These are phyloP conservation scores for Clinocottus analis DNA, from an alignment of 2,113 vertebrate genomes.

Conservation along the genomic window DNA sequence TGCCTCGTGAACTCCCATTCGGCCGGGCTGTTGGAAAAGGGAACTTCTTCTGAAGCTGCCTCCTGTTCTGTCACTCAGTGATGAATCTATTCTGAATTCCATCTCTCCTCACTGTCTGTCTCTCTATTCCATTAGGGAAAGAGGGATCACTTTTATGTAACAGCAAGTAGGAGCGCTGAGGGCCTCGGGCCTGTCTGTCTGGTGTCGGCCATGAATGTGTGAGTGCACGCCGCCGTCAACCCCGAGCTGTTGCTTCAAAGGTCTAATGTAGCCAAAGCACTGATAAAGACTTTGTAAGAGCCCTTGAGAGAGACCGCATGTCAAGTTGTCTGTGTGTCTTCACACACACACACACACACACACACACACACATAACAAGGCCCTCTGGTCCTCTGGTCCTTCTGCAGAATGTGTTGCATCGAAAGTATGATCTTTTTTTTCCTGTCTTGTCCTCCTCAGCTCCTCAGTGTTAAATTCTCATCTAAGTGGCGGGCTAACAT, in stretches of 20 bases:
- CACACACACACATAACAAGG: constrained; percentile 5
- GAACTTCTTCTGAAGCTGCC: constrained; percentile 28
- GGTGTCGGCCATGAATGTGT: constrained; percentile 6
- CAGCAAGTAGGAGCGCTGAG: constrained; percentile 27
- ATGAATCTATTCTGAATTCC: constrained; percentile 57
- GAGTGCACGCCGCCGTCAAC: neutral
- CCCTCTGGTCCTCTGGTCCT: neutral
- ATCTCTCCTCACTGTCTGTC: constrained; percentile 35
- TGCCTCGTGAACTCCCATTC: constrained; percentile 33
- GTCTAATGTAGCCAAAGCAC: constrained; percentile 60
- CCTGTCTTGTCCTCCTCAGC: constrained; percentile 3
- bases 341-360: constrained; percentile 12
- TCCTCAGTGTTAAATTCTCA: constrained; percentile 41
- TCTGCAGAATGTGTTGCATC: constrained; percentile 29
- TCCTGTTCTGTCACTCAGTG: constrained; percentile 52
- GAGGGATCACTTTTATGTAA: constrained; percentile 46
- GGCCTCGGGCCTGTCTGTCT: constrained; percentile 34
- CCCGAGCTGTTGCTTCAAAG: constrained; percentile 46
- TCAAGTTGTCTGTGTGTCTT: constrained; percentile 36
- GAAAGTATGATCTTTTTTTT: constrained; percentile 29
- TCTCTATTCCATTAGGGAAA: constrained; percentile 49
- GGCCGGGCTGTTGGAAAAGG: constrained; percentile 26
- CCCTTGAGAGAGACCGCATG: constrained; percentile 56
- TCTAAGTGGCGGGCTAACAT: constrained; percentile 46
- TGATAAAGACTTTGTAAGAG: constrained; percentile 51